Evolutionary conservation across 2,113 vertebrate genomes (phyloP).

Genomic region (Collichthys lucidus): DNA sequence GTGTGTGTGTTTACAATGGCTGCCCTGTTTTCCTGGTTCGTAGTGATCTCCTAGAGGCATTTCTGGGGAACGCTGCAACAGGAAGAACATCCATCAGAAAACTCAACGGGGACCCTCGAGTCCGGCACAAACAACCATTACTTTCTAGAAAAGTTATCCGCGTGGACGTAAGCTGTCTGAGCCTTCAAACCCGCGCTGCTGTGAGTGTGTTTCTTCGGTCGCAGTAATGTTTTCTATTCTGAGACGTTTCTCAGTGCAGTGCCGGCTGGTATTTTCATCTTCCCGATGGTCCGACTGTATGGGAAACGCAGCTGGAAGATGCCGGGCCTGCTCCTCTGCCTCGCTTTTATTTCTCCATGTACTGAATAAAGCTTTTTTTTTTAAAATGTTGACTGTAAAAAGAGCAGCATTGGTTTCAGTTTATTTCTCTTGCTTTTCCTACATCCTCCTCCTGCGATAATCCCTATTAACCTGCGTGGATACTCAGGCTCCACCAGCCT

Average conservation of each 20-base stretch:
- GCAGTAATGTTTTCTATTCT: conserved; percentile 18
- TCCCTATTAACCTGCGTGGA: not conserved
- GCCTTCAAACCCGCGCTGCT: not conserved
- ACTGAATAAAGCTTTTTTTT: conserved; percentile 2
- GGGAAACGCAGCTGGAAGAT: conserved; percentile 17
- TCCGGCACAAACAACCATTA: conserved; percentile 30
- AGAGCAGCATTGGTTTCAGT: not conserved
- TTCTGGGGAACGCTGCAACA: not conserved
- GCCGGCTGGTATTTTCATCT: not conserved
- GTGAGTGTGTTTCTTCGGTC: not conserved
- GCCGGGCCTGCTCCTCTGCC: not conserved
- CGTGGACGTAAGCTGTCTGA: not conserved
- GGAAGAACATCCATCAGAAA: conserved; percentile 35
- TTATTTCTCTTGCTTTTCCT: not conserved
- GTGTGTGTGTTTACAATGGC: conserved; percentile 9
- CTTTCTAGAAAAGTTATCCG: conserved; percentile 3
- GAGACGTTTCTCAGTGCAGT: conserved; percentile 12
- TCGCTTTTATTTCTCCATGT: not conserved
- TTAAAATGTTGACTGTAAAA: not conserved
- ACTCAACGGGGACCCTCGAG: not conserved
- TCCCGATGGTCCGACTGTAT: not conserved
- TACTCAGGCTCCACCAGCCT: conserved; percentile 12
- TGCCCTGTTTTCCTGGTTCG: not conserved
- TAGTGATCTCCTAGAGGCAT: not conserved
- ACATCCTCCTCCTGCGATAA: not conserved